Base-by-base conservation (phyloP, 2,888 invertebrate species). In the Pseudanteris insignis region DNA sequence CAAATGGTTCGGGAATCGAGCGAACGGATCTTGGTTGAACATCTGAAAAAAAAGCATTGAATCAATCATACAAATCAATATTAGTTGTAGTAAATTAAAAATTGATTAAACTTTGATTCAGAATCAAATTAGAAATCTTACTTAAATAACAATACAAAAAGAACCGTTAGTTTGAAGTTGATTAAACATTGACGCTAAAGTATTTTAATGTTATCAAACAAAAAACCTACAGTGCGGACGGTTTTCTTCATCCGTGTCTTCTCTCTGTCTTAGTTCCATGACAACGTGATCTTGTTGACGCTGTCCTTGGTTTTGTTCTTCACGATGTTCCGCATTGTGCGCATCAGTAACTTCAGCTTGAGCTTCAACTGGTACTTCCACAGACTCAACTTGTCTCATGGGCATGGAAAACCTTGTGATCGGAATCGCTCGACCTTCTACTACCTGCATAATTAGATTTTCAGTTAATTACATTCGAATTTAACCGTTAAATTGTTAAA, bases 181-280 rank as follows among this genome's bases (percentile, higher is more conserved):
- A n/a, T n/a, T n/a, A n/a, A n/a, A n/a, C n/a, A n/a, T n/a, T n/a
- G n/a, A n/a, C n/a, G n/a, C n/a, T n/a, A n/a, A n/a, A n/a, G n/a
- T n/a, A n/a, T n/a, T n/a, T n/a, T n/a, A n/a, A n/a, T n/a, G n/a
- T n/a, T n/a, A n/a, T n/a, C n/a, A n/a, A n/a, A n/a, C n/a, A n/a
- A n/a, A n/a, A 32, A 33, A 57, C 89, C 87, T 79, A 91, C 91
- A 90, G 73, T 91, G 91, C 62, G 89, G 90, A 80, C 90, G 87
- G 65, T 81, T 77, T 64, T 87, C 86, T 68, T 86, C 84, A 41
- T 84, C 83, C 72, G 83, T 81, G 15, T 84, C 83, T 72, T 86
- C 83, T 46, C 87, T 73, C 67, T 81, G 81, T 75, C 46, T 81
- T 26, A 82, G 81, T 66, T 82, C 82, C 74, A 83, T 81, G 53